Evolutionary conservation across 2,113 vertebrate species (phyloP).

Genomic region (Aspiorhynchus laticeps): DNA sequence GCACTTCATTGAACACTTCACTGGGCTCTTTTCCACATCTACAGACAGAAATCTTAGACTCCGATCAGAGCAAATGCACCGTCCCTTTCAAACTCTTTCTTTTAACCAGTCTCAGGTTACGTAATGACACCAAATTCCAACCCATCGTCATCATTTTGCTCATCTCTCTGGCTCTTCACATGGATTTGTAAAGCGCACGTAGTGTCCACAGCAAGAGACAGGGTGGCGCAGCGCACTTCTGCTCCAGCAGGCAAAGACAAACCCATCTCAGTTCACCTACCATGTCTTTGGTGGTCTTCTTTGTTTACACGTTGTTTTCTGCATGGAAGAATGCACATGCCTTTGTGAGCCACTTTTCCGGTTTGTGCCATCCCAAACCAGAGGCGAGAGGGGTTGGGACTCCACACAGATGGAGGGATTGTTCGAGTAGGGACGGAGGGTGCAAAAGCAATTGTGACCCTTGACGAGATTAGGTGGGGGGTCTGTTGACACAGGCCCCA

Average conservation of each 20-base stretch:
- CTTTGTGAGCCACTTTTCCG: conserved; percentile 47
- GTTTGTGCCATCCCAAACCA: conserved; percentile 40
- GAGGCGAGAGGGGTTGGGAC: conserved; percentile 6
- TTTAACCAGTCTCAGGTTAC: conserved; percentile 3
- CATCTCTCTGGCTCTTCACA: not conserved
- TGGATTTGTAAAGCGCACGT: not conserved
- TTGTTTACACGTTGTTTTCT: conserved; percentile 43
- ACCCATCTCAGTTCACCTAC: conserved; percentile 36
- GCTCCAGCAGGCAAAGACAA: conserved; percentile 47
- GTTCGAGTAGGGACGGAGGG: conserved; percentile 6
- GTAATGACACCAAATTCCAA: conserved; percentile 5
- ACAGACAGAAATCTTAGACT: conserved; percentile 12
- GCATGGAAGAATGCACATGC: conserved; percentile 16
- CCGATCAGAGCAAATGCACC: not conserved
- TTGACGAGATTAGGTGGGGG: conserved; percentile 39
- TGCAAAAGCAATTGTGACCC: conserved; percentile 29
- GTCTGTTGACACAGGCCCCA: conserved; percentile 58
- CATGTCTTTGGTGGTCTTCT: conserved; percentile 29
- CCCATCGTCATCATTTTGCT: not conserved
- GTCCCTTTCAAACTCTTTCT: not conserved
- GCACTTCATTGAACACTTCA: conserved; percentile 20
- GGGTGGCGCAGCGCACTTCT: conserved; percentile 8
- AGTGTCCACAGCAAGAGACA: not conserved
- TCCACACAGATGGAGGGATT: conserved; percentile 15
- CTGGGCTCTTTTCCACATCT: not conserved